Evolutionary conservation across 64 coral and sea anemone genomes (phyloP).

Genomic region (Trachythela sp.): DNA sequence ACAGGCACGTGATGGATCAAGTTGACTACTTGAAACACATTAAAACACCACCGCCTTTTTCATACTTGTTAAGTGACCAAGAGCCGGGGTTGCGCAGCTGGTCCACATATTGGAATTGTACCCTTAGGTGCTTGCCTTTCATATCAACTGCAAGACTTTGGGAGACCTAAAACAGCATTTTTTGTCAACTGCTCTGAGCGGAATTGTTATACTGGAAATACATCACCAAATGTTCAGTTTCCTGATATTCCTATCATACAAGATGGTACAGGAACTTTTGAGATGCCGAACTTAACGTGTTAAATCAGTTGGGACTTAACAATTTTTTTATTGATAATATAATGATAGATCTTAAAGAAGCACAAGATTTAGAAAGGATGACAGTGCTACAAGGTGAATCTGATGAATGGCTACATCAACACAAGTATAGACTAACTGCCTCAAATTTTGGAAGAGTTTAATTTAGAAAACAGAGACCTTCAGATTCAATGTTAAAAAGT

Average conservation of each 20-base stretch:
- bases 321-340: neutral
- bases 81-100: neutral
- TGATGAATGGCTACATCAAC: neutral
- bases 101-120: neutral
- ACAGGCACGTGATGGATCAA: constrained; percentile 19
- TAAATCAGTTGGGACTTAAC: too few relatives aligned
- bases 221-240: too few relatives aligned
- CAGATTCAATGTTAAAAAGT: constrained; percentile 43
- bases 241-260: neutral
- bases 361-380: neutral
- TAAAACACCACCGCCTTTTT: neutral
- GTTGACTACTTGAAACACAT: neutral
- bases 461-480: neutral
- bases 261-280: neutral
- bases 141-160: neutral
- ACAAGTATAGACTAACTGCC: constrained; percentile 9
- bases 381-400: neutral
- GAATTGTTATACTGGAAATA: too few relatives aligned
- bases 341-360: neutral
- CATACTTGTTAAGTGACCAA: neutral
- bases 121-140: neutral
- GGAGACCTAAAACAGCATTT: neutral
- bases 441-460: constrained; percentile 43
- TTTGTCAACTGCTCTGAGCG: too few relatives aligned
- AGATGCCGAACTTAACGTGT: too few relatives aligned